Base-by-base conservation (phyloP, 2,797 vertebrate species). In the Ptychadena robeensis region DNA sequence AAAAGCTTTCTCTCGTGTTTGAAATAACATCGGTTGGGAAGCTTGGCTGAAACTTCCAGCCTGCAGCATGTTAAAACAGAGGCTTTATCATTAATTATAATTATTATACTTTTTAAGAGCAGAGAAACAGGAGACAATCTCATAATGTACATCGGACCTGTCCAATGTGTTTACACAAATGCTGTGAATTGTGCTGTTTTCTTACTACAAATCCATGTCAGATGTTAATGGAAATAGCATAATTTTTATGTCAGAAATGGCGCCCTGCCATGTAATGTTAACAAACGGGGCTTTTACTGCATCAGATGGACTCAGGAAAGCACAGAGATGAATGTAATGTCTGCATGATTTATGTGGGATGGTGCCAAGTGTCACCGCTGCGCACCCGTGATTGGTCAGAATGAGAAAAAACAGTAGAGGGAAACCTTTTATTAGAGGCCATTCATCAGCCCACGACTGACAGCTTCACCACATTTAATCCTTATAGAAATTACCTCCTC, bases 181-280 rank as follows among this genome's bases (percentile, higher is more conserved):
- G 79, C 91, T 86, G 86, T 88, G 90, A 91, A 87, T 89, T 86
- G 86, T 86, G 88, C 53, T 84, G 88, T 91, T 89, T 87, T 85
- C 85, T 82, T 85, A 82, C 88, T 88, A 87, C 89, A 91, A 92
- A 93, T 87, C 90, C 88, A 80, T 90, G 93, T 93, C 94, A 94
- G 91, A 93, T 92, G 94, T 92, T 92, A 92, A 93, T 93, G 93
- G 93, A 93, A 92, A 91, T 87, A 91, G 87, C 59, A 14, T 92
- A 18, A 78, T 89, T 91, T 89, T 92, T 88, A 93, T 94, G 72
- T 85, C 77, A 82, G 82, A 68, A 89, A 88, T 92, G 94, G 93
- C 94, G 89, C 74, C 6, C 40, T 75, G 88, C 90, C 91, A 89
- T 90, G 88, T 87, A 90, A 91, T 82, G 93, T 87, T 86, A 92